Percentiles rank a stretch among this genome's conserved stretches.
Evolutionary conservation across 2,888 invertebrate genomes (phyloP).

Genomic region (Drosophila kuntzei): DNA sequence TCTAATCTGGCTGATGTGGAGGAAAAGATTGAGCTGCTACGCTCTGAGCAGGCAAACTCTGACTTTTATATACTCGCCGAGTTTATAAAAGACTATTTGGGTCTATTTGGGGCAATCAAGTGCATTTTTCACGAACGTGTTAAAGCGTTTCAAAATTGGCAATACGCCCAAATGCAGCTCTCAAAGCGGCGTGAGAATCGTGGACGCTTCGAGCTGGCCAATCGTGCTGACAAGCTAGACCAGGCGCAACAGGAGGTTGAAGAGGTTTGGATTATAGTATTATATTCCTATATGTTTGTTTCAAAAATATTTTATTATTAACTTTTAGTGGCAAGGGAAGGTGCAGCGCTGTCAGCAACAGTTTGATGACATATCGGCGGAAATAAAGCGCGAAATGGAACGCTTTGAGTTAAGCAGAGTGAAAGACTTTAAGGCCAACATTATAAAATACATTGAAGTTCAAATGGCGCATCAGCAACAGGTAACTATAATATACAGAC

Average conservation of each 20-base stretch:
- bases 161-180: slow-evolving; percentile 97
- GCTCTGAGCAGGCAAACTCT: slow-evolving; percentile 96
- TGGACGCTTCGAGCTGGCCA: slow-evolving; percentile 95
- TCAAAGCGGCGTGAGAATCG: slow-evolving; percentile 97
- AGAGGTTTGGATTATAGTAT: slow-evolving; percentile 88
- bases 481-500: slow-evolving; percentile 86
- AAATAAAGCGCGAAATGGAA: slow-evolving; percentile 97
- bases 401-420: slow-evolving; percentile 95
- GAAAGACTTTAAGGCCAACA: slow-evolving; percentile 94
- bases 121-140: slow-evolving; percentile 91
- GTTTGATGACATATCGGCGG: slow-evolving; percentile 97
- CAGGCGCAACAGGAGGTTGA: slow-evolving; percentile 96
- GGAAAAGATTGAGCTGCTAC: slow-evolving; percentile 92
- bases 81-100: slow-evolving; percentile 96
- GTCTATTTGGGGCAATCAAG: slow-evolving; percentile 95
- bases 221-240: slow-evolving; percentile 95
- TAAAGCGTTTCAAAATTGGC: slow-evolving; percentile 96
- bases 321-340: slow-evolving; percentile 94
- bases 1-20: slow-evolving; percentile 96
- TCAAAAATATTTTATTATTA: slow-evolving; percentile 1
- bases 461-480: slow-evolving; percentile 98
- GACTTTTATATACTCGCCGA: slow-evolving; percentile 98
- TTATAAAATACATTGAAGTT: slow-evolving; percentile 96
- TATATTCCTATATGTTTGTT: not conserved
- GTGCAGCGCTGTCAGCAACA: slow-evolving; percentile 98